A percentile compares a stretch with the other conserved stretches of the same genome.
Evolutionary conservation across 2,797 vertebrate genomes (phyloP).

Genomic region (Eidolon dupreanum): DNA sequence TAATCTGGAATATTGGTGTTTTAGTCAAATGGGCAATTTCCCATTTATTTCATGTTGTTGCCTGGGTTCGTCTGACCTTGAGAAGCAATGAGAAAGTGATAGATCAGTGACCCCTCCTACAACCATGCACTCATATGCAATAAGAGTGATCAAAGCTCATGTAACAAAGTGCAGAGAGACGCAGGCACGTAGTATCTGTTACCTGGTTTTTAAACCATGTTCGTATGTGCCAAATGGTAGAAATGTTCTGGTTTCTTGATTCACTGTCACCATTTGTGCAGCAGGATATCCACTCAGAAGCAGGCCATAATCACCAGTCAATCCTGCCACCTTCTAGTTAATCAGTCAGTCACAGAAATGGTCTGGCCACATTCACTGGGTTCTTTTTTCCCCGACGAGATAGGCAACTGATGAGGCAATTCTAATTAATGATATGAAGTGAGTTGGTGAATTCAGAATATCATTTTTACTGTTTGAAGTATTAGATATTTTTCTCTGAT

Average conservation of each 20-base stretch:
- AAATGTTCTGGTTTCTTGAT: neutral
- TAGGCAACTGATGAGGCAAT: neutral
- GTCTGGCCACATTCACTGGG: neutral
- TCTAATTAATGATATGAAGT: neutral
- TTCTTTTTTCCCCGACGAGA: neutral
- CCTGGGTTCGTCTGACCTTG: neutral
- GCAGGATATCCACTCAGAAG: neutral
- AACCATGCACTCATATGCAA: neutral
- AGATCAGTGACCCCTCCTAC: neutral
- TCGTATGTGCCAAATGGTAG: neutral
- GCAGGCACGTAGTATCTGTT: neutral
- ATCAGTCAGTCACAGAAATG: neutral
- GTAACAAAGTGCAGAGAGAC: neutral
- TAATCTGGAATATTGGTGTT: neutral
- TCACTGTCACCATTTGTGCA: neutral
- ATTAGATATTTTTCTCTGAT: neutral
- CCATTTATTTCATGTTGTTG: neutral
- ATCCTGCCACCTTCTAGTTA: neutral
- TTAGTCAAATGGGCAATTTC: neutral
- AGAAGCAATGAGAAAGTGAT: neutral
- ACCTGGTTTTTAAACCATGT: neutral
- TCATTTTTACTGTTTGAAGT: conserved; percentile 5
- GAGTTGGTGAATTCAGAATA: neutral
- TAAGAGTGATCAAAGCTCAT: neutral
- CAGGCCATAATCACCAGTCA: neutral